These are phyloP conservation scores for Hestina assimilis DNA, from an alignment of 1,140 invertebrate species.

Conservation along the genomic window DNA sequence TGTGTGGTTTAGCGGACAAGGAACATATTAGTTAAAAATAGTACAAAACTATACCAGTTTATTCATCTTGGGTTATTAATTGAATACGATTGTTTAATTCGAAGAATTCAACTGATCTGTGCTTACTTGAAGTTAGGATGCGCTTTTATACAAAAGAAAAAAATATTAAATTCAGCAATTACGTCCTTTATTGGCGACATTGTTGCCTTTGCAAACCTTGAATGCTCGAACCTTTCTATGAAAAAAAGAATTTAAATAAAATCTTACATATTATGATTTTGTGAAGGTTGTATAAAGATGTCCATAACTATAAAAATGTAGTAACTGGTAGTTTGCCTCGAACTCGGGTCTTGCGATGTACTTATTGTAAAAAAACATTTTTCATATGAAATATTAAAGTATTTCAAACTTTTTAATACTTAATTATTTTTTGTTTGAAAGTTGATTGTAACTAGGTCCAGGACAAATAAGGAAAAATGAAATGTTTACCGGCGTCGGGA, in stretches of 20 bases:
- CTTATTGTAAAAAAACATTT: too few relatives aligned
- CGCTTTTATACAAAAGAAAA: constrained; percentile 45
- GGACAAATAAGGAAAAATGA: too few relatives aligned
- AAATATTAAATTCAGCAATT: constrained; percentile 20
- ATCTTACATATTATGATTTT: background rate
- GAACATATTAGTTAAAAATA: background rate
- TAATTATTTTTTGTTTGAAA: too few relatives aligned
- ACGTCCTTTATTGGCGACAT: constrained; percentile 8
- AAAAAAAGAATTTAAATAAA: background rate
- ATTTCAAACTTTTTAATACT: too few relatives aligned
- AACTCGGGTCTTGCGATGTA: too few relatives aligned
- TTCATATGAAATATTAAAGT: too few relatives aligned
- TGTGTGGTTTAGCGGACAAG: background rate
- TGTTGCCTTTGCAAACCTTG: constrained; percentile 8
- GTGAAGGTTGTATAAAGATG: background rate
- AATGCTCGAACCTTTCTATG: constrained; percentile 8
- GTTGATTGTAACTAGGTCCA: too few relatives aligned
- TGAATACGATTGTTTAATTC: constrained; percentile 3
- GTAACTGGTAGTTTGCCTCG: too few relatives aligned
- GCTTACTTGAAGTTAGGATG: constrained; percentile 11
- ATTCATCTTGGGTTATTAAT: constrained; percentile 28
- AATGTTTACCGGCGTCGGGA: too few relatives aligned
- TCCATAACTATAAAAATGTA: background rate
- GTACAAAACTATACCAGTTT: constrained; percentile 33
- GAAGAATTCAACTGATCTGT: constrained; percentile 27